Base-by-base conservation (phyloP, 2,113 vertebrate genomes). In the Callionymus lyra region DNA sequence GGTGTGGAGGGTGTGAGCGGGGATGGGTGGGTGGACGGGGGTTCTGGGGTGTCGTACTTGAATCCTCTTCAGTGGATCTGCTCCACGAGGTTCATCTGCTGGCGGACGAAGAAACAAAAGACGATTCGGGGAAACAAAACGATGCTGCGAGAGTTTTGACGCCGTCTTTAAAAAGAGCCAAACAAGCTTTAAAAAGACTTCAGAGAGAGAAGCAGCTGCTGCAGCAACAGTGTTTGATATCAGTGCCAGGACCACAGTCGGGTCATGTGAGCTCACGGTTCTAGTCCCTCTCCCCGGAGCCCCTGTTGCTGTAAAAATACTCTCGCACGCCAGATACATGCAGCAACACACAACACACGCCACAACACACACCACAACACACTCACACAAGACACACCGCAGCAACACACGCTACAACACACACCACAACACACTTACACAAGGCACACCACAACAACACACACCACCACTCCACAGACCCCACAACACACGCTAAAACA, bases 1-100 rank as follows among this genome's bases (percentile, higher is more conserved):
- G 80, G 76, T 79, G 80, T 80, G 81, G 77, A 85, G 83, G 82
- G 79, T 77, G 79, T 72, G 69, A 76, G 70, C 75, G 50, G 31
- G 56, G 38, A 46, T 50, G 51, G 53, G 38, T 41, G 47, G 45
- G 68, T 53, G 54, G 60, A 42, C 48, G 53, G 36, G 47, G 59
- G 38, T 61, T 36, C 41, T 38, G 56, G 50, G 70, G 53, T 59
- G 50, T 71, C 65, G 59, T 74, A 78, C 52, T 68, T 64, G 64
- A 66, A 71, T 68, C 57, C 43, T 54, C 50, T 70, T 72, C 53
- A 74, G 59, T 70, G 60, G 47, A 61, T 70, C 60, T 58, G 68
- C 68, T 64, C 41, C 62, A 56, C 37, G 65, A 52, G 47, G 47
- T 63, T 65, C 33, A 41, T 52, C 34, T 35, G 59, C 52, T 39